These are phyloP conservation scores for Characodon lateralis DNA, from an alignment of 2,797 vertebrate genomes.

Conservation along the genomic window DNA sequence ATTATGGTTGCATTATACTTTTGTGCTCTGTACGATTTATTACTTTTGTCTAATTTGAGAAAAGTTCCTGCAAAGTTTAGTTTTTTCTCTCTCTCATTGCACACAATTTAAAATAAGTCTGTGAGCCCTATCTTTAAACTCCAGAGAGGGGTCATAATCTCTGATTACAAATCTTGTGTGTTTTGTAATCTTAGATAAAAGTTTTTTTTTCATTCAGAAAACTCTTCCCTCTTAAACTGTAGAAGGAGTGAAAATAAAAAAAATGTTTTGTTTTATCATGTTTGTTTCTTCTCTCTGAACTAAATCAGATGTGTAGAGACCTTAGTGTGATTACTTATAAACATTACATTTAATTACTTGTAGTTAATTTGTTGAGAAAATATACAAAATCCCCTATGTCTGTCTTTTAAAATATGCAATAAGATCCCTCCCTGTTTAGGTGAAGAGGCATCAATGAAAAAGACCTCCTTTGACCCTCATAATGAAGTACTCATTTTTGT, in stretches of 20 bases:
- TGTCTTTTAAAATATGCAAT: not conserved
- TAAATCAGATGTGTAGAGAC: not conserved
- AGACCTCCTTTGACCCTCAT: not conserved
- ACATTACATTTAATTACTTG: not conserved
- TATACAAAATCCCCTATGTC: not conserved
- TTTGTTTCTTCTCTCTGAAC: not conserved
- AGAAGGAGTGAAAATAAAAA: not conserved
- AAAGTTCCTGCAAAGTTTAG: not conserved
- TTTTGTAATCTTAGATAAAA: not conserved
- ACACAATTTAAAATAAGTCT: not conserved
- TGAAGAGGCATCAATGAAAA: not conserved
- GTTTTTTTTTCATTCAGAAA: not conserved
- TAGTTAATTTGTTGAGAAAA: not conserved
- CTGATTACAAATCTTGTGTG: no score
- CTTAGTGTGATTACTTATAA: not conserved
- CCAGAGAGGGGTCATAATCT: not conserved
- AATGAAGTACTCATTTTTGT: slow-evolving; percentile 20
- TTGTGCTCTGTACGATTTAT: not conserved
- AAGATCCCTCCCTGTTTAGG: not conserved
- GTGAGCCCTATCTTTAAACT: not conserved
- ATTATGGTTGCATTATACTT: not conserved
- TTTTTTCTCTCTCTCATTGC: not conserved
- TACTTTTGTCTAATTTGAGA: not conserved
- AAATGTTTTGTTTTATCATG: not conserved
- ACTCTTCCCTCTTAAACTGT: not conserved